Evolutionary conservation across 2,797 vertebrate genomes (phyloP), one percentile per base, ranked within the genome.

Genomic region (Miichthys miiuy): DNA sequence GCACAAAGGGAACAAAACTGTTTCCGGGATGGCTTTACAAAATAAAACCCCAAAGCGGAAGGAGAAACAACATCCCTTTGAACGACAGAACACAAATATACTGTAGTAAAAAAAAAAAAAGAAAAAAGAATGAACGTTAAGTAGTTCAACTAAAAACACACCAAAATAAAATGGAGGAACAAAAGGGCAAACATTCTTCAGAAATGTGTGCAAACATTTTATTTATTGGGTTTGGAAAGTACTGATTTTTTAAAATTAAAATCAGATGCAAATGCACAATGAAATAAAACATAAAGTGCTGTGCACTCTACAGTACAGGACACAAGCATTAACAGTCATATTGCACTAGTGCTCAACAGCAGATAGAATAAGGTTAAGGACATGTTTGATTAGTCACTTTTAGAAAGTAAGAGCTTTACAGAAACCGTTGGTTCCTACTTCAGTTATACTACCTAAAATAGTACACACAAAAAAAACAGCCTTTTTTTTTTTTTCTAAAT

Each of bases 121-220:
- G 0, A 64, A 68, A 1, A n/a, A 16, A 34, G 18, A 48, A 38
- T 34, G 7, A 34, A 38, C 34, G 8, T 30, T 6, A 38, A 23
- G 14, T 23, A 27, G 30, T 41, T 41, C 8, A 68, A 18, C 13
- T 58, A 41, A 64, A 54, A 50, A 38, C 8, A 9, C 8, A 9
- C 34, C 8, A 38, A 2, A 38, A 9, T 38, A 9, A 38, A 34
- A 63, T 41, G 23, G 6, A 66, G 20, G 4, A 74, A 75, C 18
- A 69, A 71, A 71, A 8, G 10, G n/a, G 2, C 17, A 69, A 30
- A 75, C 27, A 69, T 27, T 79, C 2, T 41, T 66, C 44, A 75
- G 25, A 2, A 17, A 44, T 82, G 57, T 88, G 72, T 86, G 81
- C 55, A 89, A 89, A 86, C 23, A 66, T 73, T 93, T 92, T 85